phyloP scores from a whole-genome alignment of 2,113 vertebrate species.

The Excalfactoria chinensis region DNA sequence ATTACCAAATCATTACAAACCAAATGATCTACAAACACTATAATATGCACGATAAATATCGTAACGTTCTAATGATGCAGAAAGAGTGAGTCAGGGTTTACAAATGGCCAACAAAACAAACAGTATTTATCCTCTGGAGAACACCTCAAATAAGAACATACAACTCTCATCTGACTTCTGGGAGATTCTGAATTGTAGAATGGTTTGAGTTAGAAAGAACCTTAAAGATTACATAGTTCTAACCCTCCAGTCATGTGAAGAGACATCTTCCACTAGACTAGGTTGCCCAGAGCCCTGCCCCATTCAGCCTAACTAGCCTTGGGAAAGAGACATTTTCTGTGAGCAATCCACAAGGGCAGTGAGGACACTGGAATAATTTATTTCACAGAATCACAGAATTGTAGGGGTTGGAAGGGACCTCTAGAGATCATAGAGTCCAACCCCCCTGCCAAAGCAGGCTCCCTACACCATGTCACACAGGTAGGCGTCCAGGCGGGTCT shows the following conservation, averaged over 20 bases:
- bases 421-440: too few species aligned
- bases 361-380: not conserved
- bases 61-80: not conserved
- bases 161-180: not conserved
- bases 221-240: not conserved
- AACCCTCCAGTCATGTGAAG: not conserved
- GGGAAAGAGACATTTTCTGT: not conserved
- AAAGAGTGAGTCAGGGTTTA: not conserved
- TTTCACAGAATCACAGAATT: too few species aligned
- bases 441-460: too few species aligned
- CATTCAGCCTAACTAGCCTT: not conserved
- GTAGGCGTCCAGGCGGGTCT: too few species aligned
- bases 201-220: not conserved
- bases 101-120: not conserved
- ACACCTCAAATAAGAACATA: not conserved
- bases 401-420: too few species aligned
- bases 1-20: not conserved
- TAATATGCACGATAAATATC: accelerated
- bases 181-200: not conserved
- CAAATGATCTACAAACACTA: not conserved
- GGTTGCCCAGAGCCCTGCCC: not conserved
- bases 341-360: too few species aligned
- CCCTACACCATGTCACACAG: too few species aligned
- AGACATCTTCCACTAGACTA: not conserved
- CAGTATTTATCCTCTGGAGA: not conserved